phyloP scores from a whole-genome alignment of 2,113 vertebrate species.

The Tupaia chinensis region DNA sequence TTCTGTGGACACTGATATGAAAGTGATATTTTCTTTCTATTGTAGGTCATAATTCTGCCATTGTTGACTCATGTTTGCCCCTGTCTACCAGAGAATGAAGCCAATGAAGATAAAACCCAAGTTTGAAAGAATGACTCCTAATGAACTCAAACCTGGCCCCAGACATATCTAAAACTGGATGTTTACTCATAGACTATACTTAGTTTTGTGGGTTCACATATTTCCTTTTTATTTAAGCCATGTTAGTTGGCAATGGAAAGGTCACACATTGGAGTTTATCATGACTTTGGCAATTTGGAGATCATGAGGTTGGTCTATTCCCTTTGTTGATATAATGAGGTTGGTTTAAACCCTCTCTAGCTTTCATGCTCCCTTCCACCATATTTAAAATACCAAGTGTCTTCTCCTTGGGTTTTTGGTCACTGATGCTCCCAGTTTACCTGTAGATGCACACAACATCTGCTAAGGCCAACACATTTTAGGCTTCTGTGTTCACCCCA shows the following conservation, averaged over 20 bases:
- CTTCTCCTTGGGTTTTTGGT: not conserved
- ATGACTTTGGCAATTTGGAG: not conserved
- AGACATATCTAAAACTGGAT: not conserved
- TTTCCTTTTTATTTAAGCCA: not conserved
- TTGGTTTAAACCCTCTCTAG: too few relatives aligned
- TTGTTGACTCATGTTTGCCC: not conserved
- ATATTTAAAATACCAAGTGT: not conserved
- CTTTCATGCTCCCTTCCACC: too few relatives aligned
- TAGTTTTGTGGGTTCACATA: not conserved
- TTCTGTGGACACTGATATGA: not conserved
- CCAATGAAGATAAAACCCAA: not conserved
- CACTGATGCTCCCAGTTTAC: not conserved
- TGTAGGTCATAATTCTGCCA: not conserved
- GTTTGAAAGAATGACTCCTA: too few relatives aligned
- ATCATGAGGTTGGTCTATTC: not conserved
- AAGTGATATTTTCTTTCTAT: not conserved
- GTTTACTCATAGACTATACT: not conserved
- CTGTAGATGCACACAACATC: not conserved
- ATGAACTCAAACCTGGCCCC: not conserved
- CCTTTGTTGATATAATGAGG: not conserved
- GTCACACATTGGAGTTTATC: not conserved
- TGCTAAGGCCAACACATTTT: not conserved
- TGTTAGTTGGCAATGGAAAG: not conserved
- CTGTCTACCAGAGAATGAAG: not conserved
- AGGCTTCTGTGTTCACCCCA: not conserved